Evolutionary conservation across 2,113 vertebrate species (phyloP), one percentile per base, ranked within the genome.

Genomic region (Vulpes lagopus): DNA sequence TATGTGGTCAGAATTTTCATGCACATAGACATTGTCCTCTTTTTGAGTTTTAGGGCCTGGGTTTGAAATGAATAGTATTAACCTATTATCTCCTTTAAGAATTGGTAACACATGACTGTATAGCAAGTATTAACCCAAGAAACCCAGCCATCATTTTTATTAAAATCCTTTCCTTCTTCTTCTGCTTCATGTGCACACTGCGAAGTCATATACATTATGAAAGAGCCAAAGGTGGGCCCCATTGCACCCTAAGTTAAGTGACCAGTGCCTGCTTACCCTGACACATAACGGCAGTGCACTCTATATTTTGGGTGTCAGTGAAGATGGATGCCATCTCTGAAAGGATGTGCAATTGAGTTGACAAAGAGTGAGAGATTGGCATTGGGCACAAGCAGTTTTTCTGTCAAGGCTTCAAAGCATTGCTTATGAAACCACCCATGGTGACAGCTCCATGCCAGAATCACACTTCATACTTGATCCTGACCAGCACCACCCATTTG

Each of bases 301-400:
- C 11, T 80, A 22, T 84, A 81, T 97, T 96, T 96, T 81, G 85
- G 96, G 65, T 98, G 97, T 98, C 91, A 62, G 64, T 78, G 62
- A 87, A 85, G 85, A 97, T 59, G 89, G 96, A 94, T 98, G 88
- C 95, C 71, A 53, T 78, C 80, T 97, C 62, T 93, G 89, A 97
- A 97, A 96, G 80, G 95, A 89, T 92, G 62, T 95, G 82, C 96
- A 95, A 86, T 94, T 96, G 95, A 96, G 0, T 94, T 98, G 97
- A 97, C 96, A 97, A 96, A 96, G 89, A 96, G 86, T 85, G 97
- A 97, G 65, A 94, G 97, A 98, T 98, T 97, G 94, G 95, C 97
- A 93, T 20, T 91, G 96, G 82, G 59, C 96, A 89, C 80, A 78
- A 97, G 97, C 43, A 94, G 67, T 95, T 94, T 95, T 98, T 97